Conservation (phyloP, 2,888 invertebrate genomes). For the Muscina levida region DNA sequence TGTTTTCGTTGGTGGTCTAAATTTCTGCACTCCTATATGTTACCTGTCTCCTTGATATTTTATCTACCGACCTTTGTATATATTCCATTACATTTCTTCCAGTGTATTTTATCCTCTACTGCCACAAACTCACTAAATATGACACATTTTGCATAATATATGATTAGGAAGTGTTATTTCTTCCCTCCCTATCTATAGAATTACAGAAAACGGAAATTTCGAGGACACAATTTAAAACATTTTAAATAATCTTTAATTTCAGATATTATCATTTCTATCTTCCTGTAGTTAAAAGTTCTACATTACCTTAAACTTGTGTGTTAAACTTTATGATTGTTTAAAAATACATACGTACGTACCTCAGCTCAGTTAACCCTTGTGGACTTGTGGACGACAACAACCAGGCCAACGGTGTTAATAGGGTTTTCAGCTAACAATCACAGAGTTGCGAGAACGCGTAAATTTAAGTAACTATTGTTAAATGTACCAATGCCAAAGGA, state of each 20-base stretch:
- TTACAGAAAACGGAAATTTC: neutral
- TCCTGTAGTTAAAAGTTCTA: neutral
- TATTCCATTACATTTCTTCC: too few species aligned
- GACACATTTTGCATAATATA: constrained; percentile 51
- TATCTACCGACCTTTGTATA: too few species aligned
- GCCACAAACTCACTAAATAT: constrained; percentile 34
- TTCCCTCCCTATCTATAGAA: neutral
- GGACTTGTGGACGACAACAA: constrained; percentile 19
- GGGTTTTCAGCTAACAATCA: constrained; percentile 11
- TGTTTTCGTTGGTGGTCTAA: too few species aligned
- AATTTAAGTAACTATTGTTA: constrained; percentile 28
- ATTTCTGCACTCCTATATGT: too few species aligned
- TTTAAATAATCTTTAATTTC: constrained; percentile 14
- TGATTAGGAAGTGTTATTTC: constrained; percentile 13
- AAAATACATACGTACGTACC: too few species aligned
- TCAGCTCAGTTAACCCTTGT: constrained; percentile 28
- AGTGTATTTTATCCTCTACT: neutral
- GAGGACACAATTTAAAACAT: constrained; percentile 16
- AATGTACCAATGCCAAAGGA: neutral
- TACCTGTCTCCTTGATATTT: too few species aligned
- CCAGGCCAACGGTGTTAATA: neutral
- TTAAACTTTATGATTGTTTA: neutral
- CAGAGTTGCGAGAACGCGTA: constrained; percentile 6
- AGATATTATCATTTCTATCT: neutral
- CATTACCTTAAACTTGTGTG: neutral